Percentiles rank a stretch among this genome's conserved stretches.
Conservation (phyloP, 1,140 invertebrate genomes). For the Caenorhabditis inopinata region DNA sequence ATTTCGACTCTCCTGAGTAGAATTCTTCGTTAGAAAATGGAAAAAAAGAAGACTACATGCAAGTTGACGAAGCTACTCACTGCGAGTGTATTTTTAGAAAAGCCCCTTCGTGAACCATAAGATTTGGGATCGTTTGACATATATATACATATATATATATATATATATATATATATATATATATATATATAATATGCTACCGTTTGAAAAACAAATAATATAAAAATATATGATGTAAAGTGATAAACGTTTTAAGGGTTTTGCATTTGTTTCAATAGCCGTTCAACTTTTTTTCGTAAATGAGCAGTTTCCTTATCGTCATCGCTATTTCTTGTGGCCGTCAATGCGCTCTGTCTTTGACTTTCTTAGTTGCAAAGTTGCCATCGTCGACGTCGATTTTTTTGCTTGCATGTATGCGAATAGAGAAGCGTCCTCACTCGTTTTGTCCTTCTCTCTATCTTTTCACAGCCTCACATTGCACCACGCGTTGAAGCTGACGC, state of each 20-base stretch:
- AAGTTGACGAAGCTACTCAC: too few relatives aligned
- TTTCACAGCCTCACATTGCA: slow-evolving; percentile 29
- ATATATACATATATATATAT: too few relatives aligned
- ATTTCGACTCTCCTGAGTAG: background rate
- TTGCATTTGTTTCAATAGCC: too few relatives aligned
- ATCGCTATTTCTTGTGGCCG: background rate
- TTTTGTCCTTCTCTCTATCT: slow-evolving; percentile 14
- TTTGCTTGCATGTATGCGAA: background rate
- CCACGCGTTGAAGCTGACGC: slow-evolving; percentile 24
- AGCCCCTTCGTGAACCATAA: too few relatives aligned
- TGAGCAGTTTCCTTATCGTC: background rate
- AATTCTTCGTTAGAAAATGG: background rate
- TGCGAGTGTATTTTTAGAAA: too few relatives aligned
- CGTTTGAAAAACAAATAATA: too few relatives aligned
- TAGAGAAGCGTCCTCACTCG: background rate
- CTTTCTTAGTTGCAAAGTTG: slow-evolving; percentile 11
- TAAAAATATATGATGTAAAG: too few relatives aligned
- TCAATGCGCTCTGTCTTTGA: slow-evolving; percentile 1
- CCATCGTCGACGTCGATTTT: background rate
- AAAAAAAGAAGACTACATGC: too few relatives aligned
- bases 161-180: too few relatives aligned
- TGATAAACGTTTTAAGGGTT: too few relatives aligned
- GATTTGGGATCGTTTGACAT: too few relatives aligned
- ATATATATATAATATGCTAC: too few relatives aligned
- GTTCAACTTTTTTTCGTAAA: slow-evolving; percentile 1